These are phyloP conservation scores for Tortrix viridana DNA, from an alignment of 2,888 invertebrate genomes.

Conservation along the genomic window DNA sequence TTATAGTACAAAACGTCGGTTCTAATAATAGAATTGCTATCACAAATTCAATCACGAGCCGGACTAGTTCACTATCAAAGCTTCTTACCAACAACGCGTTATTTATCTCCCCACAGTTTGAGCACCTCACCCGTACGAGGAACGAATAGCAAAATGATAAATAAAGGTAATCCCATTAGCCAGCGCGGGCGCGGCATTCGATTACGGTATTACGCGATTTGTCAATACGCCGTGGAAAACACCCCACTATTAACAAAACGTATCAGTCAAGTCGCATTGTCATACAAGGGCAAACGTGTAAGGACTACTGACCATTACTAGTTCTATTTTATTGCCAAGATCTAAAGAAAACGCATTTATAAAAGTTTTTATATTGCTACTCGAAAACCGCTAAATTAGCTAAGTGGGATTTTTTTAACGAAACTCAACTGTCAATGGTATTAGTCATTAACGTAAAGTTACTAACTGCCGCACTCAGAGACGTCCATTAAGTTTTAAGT, in stretches of 20 bases:
- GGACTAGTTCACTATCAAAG: not conserved
- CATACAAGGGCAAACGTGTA: not conserved
- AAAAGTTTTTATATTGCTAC: too few species aligned
- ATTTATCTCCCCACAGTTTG: conserved; percentile 48
- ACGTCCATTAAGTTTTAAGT: too few species aligned
- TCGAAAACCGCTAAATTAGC: too few species aligned
- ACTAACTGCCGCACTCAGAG: too few species aligned
- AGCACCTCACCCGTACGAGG: conserved; percentile 61
- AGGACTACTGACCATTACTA: too few species aligned
- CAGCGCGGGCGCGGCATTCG: conserved; percentile 60
- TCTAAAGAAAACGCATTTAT: too few species aligned
- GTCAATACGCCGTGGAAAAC: conserved; percentile 42
- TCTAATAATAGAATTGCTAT: too few species aligned
- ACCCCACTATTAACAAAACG: conserved; percentile 10
- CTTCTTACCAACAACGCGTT: not conserved
- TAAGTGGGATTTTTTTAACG: too few species aligned
- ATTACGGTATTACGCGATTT: conserved; percentile 51
- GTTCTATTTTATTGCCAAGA: too few species aligned
- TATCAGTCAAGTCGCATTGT: not conserved
- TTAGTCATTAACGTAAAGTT: too few species aligned
- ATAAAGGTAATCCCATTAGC: conserved; percentile 78
- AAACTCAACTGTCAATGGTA: too few species aligned
- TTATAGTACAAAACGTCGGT: too few species aligned
- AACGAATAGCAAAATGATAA: conserved; percentile 79
- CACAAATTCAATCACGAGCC: not conserved